Evolutionary conservation across 2,797 vertebrate species (phyloP).

Genomic region (Poeciliopsis turneri): DNA sequence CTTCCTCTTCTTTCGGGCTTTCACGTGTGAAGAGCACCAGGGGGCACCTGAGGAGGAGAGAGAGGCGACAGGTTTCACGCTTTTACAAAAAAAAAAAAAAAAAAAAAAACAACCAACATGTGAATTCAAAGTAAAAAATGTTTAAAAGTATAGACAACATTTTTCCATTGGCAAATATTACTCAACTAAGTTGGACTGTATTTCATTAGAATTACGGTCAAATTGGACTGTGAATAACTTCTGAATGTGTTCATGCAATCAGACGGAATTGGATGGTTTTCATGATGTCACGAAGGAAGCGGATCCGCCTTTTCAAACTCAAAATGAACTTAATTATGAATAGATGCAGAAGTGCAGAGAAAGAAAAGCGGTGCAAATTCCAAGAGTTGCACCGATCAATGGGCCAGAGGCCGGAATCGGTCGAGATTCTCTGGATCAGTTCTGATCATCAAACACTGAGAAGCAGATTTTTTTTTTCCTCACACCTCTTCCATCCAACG

Average conservation of each 20-base stretch:
- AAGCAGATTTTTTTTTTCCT: not conserved
- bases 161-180: too few species aligned
- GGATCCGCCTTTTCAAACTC: not conserved
- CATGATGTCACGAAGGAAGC: not conserved
- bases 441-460: not conserved
- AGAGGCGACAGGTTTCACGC: conserved; percentile 37
- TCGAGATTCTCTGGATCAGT: not conserved
- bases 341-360: not conserved
- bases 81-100: conserved; percentile 4
- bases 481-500: not conserved
- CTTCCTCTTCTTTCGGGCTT: conserved; percentile 92
- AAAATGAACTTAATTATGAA: not conserved
- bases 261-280: not conserved
- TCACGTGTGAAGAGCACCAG: conserved; percentile 90
- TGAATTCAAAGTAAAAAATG: not conserved
- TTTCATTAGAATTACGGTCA: not conserved
- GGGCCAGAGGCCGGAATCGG: not conserved
- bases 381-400: not conserved
- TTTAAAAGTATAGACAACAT: not conserved
- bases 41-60: conserved; percentile 79
- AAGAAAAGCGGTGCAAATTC: not conserved
- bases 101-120: accelerated
- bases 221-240: not conserved
- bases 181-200: not conserved
- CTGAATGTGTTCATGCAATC: not conserved